Percentiles rank a stretch among this genome's conserved stretches.
Evolutionary conservation across 2,888 invertebrate genomes (phyloP).

Genomic region (Tetanocera ferruginea): DNA sequence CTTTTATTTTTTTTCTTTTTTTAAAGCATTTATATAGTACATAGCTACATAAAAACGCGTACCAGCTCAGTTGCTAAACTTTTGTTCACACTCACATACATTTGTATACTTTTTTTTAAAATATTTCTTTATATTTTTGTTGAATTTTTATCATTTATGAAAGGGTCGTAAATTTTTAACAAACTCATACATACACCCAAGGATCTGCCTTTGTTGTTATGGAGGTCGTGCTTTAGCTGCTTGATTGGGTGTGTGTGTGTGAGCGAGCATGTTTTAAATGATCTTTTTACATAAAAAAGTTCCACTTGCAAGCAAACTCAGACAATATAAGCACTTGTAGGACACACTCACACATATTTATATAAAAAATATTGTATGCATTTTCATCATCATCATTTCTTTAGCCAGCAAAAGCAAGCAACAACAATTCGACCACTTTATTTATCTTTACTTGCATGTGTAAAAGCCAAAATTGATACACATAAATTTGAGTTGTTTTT

Average conservation of each 20-base stretch:
- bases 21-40: neutral
- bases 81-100: neutral
- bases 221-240: neutral
- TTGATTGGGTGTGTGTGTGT: neutral
- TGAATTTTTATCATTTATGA: slow-evolving; percentile 23
- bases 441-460: neutral
- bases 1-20: neutral
- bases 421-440: neutral
- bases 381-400: no score
- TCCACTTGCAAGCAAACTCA: neutral
- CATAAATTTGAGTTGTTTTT: neutral
- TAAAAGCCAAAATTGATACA: neutral
- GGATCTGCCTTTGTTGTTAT: neutral
- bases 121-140: neutral
- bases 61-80: neutral
- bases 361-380: neutral
- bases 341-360: neutral
- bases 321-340: neutral
- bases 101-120: no score
- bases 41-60: neutral
- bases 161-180: slow-evolving; percentile 9
- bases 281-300: slow-evolving; percentile 8
- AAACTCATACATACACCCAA: neutral
- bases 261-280: neutral
- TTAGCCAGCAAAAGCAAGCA: neutral